These are phyloP conservation scores for Pyrrhosoma nymphula DNA, from an alignment of 2,888 invertebrate species.

Conservation along the genomic window DNA sequence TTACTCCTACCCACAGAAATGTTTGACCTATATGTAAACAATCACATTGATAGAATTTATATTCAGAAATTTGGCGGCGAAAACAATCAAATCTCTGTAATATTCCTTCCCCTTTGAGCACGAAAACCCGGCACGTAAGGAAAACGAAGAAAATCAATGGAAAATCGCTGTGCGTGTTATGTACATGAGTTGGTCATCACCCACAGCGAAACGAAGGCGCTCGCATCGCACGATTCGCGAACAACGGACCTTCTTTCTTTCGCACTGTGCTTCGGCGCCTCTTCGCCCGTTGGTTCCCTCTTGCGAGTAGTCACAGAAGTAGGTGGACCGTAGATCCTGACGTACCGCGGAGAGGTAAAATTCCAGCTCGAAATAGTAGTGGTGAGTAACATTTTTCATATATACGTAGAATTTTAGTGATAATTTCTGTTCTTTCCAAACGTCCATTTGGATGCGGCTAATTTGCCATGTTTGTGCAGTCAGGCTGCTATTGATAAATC, in stretches of 20 bases:
- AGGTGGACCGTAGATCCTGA: constrained; percentile 23
- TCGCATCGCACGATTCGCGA: neutral
- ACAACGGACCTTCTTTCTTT: neutral
- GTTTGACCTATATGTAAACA: too few species aligned
- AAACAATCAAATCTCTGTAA: too few species aligned
- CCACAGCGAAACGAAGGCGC: neutral
- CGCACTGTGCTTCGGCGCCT: neutral
- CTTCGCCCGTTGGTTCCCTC: constrained; percentile 45
- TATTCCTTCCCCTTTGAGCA: too few species aligned
- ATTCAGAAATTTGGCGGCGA: too few species aligned
- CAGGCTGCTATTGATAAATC: neutral
- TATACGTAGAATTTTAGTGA: neutral
- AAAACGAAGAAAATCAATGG: too few species aligned
- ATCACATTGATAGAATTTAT: too few species aligned
- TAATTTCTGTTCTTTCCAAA: neutral
- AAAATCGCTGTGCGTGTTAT: too few species aligned
- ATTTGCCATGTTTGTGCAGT: neutral
- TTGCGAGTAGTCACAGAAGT: constrained; percentile 4
- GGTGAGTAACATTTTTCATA: constrained; percentile 62
- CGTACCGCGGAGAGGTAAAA: constrained; percentile 61
- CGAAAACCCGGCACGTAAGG: too few species aligned
- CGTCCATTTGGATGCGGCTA: neutral
- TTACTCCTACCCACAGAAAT: too few species aligned
- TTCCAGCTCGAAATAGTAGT: constrained; percentile 46
- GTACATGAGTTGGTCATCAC: too few species aligned